Evolutionary conservation across 2,113 vertebrate genomes (phyloP).

Genomic region (Eulemur macaco): DNA sequence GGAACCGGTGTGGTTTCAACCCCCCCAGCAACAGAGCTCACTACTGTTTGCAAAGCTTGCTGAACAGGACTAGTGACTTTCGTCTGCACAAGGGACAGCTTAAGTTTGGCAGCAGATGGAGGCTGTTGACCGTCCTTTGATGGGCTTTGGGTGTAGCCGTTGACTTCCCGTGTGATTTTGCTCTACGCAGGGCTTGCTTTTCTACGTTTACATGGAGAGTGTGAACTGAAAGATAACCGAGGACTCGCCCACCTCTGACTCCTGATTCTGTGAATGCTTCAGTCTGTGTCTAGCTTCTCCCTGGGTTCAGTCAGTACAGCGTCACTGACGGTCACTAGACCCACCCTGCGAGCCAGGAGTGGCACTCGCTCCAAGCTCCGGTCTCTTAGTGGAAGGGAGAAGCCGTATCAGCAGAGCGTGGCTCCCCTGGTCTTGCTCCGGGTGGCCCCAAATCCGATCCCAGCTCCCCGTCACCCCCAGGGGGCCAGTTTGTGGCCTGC

Average conservation of each 20-base stretch:
- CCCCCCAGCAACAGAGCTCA: background rate
- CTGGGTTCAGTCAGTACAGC: background rate
- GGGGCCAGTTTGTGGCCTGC: background rate
- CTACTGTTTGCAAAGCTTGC: background rate
- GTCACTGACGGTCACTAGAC: background rate
- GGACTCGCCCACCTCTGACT: too few relatives aligned
- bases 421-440: background rate
- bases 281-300: rapidly evolving
- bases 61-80: too few relatives aligned
- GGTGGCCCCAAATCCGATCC: background rate
- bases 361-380: background rate
- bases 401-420: too few relatives aligned
- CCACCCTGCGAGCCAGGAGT: background rate
- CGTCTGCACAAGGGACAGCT: background rate
- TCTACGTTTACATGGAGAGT: background rate
- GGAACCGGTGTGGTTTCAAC: rapidly evolving
- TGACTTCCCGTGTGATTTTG: background rate
- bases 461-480: too few relatives aligned
- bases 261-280: background rate
- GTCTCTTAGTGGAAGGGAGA: background rate
- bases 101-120: background rate
- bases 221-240: background rate
- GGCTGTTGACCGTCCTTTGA: background rate
- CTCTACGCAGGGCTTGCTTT: background rate
- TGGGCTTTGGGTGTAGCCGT: background rate